Base-by-base conservation (phyloP, 2,797 vertebrate genomes). In the Loriculus beryllinus region DNA sequence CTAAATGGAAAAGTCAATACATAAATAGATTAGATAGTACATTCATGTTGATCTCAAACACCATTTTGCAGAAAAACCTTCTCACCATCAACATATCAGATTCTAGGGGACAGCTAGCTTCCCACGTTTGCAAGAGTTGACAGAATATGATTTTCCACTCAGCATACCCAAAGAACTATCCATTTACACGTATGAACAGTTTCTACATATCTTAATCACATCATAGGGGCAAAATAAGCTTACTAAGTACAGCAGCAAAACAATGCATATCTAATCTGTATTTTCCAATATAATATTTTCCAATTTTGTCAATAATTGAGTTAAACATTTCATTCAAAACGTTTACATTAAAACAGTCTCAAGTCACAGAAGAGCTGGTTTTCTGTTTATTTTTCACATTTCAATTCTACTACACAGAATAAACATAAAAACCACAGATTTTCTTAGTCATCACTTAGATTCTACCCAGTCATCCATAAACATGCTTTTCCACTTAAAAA, bases 141-240 rank as follows among this genome's bases (percentile, higher is more conserved):
- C 3, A 33, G 25, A 83, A 56, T 5, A 69, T 14, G 0, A 10
- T 35, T 74, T 81, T 75, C 57, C 29, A n/a, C 31, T 20, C 21
- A 37, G 40, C 17, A 21, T 37, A 49, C 6, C 6, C 23, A 33
- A 63, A 5, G 4, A 82, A 29, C 8, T 15, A 37, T 12, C 2
- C 3, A 10, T 45, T 56, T 40, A 31, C 5, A 7, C 2, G 1
- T 7, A 11, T 21, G 4, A 68, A 49, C 21, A 59, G 1, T 56
- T n/a, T 42, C 25, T 28, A 17, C 7, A 2, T 28, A 33, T 10
- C n/a, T 45, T 83, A 25, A 42, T 20, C 5, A 42, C 9, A 69
- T 39, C 18, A 19, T 29, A 60, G 9, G 15, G 6, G 28, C 13
- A 69, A 48, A 48, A 54, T 2, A n/a, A n/a, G n/a, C n/a, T n/a